These are phyloP conservation scores for Eudyptes chrysolophus DNA, from an alignment of 2,113 vertebrate species.

Conservation along the genomic window DNA sequence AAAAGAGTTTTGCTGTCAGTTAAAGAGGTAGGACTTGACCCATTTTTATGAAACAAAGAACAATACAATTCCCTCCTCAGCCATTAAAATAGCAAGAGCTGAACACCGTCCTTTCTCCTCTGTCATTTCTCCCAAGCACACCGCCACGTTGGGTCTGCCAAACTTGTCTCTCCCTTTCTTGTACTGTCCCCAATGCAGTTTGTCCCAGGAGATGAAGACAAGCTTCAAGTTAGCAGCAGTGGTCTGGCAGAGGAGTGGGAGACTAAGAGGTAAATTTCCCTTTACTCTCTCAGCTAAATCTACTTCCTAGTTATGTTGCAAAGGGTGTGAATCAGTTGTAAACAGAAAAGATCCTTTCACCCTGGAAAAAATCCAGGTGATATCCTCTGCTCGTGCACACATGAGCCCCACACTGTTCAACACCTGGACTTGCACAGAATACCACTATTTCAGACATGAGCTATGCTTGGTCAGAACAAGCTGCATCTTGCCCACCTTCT, in stretches of 20 bases:
- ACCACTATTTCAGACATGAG: not conserved
- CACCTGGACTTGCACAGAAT: not conserved
- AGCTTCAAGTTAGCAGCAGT: not conserved
- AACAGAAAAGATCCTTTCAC: not conserved
- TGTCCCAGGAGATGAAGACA: not conserved
- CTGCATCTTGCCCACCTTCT: not conserved
- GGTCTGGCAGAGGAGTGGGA: not conserved
- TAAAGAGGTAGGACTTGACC: not conserved
- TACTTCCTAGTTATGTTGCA: not conserved
- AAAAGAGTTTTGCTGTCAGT: not conserved
- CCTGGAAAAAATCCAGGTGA: not conserved
- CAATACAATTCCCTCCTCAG: not conserved
- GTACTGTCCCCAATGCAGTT: not conserved
- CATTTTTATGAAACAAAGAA: not conserved
- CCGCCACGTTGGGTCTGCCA: not conserved
- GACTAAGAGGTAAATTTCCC: not conserved
- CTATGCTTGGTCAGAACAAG: not conserved
- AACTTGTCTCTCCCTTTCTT: not conserved
- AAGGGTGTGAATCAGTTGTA: not conserved
- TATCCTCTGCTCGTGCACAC: rapidly evolving
- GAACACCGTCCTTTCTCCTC: not conserved
- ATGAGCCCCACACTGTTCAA: rapidly evolving
- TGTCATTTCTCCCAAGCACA: not conserved
- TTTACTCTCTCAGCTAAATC: not conserved
- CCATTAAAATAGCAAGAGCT: not conserved